Evolutionary conservation across 2,113 vertebrate species (phyloP).

Genomic region (Cyanistes caeruleus): DNA sequence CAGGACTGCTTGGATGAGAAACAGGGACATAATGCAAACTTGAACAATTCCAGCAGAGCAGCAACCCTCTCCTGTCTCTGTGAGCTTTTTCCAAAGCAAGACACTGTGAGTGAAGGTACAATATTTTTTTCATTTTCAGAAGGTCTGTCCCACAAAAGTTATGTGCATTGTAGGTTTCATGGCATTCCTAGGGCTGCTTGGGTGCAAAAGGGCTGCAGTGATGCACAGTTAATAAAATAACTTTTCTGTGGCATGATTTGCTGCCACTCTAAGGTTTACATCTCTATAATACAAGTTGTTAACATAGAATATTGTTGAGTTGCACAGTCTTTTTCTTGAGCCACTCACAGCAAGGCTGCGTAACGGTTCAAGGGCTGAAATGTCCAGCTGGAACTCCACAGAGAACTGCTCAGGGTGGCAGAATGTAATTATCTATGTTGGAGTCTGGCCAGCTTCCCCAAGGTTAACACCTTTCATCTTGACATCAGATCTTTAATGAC

Average conservation of each 20-base stretch:
- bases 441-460: slow-evolving; percentile 12
- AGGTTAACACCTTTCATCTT: slow-evolving; percentile 47
- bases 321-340: background rate
- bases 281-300: rapidly evolving
- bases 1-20: background rate
- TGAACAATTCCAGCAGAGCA: background rate
- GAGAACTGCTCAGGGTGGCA: slow-evolving; percentile 31
- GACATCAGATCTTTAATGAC: slow-evolving; percentile 45
- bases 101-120: background rate
- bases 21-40: background rate
- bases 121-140: background rate
- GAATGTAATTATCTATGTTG: background rate
- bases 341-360: background rate
- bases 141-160: background rate
- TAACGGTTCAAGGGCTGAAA: background rate
- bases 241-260: background rate
- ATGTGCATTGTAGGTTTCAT: background rate
- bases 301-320: background rate
- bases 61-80: background rate
- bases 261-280: background rate
- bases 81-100: background rate
- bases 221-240: background rate
- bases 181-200: background rate
- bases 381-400: slow-evolving; percentile 38
- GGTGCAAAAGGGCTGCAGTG: background rate